phyloP scores from a whole-genome alignment of 23 tunicate genomes.

The Diplosoma virens region DNA sequence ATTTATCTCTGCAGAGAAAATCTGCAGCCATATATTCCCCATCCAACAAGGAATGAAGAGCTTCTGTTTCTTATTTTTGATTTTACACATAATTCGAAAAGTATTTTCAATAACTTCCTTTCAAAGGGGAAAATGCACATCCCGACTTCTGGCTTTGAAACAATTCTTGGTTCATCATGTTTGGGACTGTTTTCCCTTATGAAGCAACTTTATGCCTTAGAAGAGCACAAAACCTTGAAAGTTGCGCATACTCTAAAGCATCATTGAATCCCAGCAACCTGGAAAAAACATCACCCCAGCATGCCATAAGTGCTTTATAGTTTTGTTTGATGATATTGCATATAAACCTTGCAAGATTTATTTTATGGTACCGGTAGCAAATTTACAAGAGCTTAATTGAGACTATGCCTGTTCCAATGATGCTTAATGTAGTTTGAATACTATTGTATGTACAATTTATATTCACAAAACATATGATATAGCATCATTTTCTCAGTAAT shows the following conservation, averaged over 20 bases:
- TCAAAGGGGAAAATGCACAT: not conserved
- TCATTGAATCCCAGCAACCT: slow-evolving; percentile 14
- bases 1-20: not conserved
- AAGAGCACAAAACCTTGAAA: slow-evolving; percentile 11
- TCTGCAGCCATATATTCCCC: not conserved
- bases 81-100: slow-evolving; percentile 21
- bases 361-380: too few species aligned
- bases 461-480: too few species aligned
- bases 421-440: too few species aligned
- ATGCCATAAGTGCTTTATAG: slow-evolving; percentile 26
- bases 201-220: not conserved
- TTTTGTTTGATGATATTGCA: too few species aligned
- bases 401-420: too few species aligned
- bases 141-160: not conserved
- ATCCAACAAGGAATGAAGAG: slow-evolving; percentile 1
- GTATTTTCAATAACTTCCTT: not conserved
- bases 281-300: slow-evolving; percentile 5
- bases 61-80: not conserved
- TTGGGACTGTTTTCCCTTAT: not conserved
- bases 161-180: slow-evolving; percentile 5
- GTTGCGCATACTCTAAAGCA: slow-evolving; percentile 7
- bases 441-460: too few species aligned
- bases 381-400: too few species aligned
- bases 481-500: too few species aligned
- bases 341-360: too few species aligned